These are phyloP conservation scores for Struthio camelus DNA, from an alignment of 2,113 vertebrate genomes.

Conservation along the genomic window DNA sequence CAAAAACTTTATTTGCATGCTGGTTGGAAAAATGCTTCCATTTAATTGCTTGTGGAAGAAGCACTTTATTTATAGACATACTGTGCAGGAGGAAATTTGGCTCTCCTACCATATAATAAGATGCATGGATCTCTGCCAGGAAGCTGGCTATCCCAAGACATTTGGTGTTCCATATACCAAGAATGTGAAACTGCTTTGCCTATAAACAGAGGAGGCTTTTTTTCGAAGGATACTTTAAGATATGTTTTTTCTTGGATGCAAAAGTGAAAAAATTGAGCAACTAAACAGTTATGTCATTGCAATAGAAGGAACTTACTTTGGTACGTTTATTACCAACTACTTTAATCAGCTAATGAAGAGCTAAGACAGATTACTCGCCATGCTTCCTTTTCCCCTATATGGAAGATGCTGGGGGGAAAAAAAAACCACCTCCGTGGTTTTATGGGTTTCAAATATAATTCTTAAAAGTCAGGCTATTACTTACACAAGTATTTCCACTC, in stretches of 20 bases:
- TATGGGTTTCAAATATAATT: not conserved
- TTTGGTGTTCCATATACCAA: slow-evolving; percentile 49
- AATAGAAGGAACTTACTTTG: not conserved
- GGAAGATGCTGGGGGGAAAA: not conserved
- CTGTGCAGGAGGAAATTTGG: slow-evolving; percentile 71
- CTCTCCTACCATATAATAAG: slow-evolving; percentile 63
- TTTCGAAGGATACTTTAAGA: not conserved
- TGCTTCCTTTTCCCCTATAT: not conserved
- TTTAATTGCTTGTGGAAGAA: slow-evolving; percentile 70
- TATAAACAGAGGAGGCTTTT: slow-evolving; percentile 50
- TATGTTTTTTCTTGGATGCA: not conserved
- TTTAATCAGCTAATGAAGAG: slow-evolving; percentile 12
- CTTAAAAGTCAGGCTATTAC: slow-evolving; percentile 17
- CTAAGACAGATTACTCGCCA: not conserved
- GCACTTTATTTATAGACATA: slow-evolving; percentile 71
- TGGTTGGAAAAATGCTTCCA: slow-evolving; percentile 63
- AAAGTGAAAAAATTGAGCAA: not conserved
- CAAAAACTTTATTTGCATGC: slow-evolving; percentile 44
- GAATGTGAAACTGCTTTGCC: slow-evolving; percentile 49
- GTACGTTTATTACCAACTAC: not conserved
- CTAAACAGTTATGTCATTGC: not conserved
- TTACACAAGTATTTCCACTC: slow-evolving; percentile 34
- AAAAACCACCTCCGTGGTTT: not conserved
- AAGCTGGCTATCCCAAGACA: slow-evolving; percentile 51
- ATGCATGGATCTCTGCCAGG: slow-evolving; percentile 66